These are phyloP conservation scores for Argentina silus DNA, from an alignment of 2,797 vertebrate genomes.

Conservation along the genomic window DNA sequence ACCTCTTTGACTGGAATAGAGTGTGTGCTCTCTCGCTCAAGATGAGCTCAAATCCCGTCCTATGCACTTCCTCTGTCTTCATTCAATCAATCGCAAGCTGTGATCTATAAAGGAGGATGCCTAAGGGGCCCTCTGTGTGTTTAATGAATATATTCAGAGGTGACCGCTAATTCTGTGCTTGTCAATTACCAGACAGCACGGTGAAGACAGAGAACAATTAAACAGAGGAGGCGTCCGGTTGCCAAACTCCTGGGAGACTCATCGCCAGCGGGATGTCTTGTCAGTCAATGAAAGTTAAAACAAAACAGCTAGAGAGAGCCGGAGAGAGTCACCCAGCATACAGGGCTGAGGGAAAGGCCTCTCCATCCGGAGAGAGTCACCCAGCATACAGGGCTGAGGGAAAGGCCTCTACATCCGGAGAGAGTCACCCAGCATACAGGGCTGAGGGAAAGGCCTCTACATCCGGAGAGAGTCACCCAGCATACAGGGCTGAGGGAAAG, in stretches of 20 bases:
- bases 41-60: background rate
- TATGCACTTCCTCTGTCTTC: slow-evolving; percentile 1
- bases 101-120: slow-evolving; percentile 14
- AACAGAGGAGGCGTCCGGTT: slow-evolving; percentile 14
- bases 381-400: too few species aligned
- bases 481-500: too few species aligned
- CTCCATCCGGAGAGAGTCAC: background rate
- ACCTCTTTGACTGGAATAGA: background rate
- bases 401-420: too few species aligned
- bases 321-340: background rate
- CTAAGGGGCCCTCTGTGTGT: background rate
- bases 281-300: slow-evolving; percentile 18
- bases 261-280: slow-evolving; percentile 3
- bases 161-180: slow-evolving; percentile 8
- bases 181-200: slow-evolving; percentile 22
- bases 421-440: too few species aligned
- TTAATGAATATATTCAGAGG: slow-evolving; percentile 33
- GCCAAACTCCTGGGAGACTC: slow-evolving; percentile 9
- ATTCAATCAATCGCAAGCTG: slow-evolving; percentile 26
- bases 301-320: background rate
- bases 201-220: slow-evolving; percentile 28
- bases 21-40: background rate
- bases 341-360: background rate
- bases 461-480: too few species aligned
- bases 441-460: too few species aligned